Evolutionary conservation across 2,888 invertebrate species (phyloP), one percentile per base, ranked within the genome.

Genomic region (Asteroscopus sphinx): DNA sequence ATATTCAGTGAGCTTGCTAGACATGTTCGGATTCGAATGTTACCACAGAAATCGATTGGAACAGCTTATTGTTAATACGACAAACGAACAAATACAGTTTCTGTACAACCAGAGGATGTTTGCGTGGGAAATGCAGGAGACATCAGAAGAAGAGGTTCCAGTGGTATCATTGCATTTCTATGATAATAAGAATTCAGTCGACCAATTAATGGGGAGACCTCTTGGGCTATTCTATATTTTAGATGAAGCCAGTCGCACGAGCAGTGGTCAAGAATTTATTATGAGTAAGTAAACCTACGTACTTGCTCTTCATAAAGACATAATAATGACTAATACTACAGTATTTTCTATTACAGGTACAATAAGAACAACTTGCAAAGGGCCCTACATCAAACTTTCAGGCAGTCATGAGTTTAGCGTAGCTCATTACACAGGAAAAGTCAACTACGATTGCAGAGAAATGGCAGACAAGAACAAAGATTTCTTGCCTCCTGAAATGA

Each of bases 51-150:
- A 99, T 89, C 96, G 96, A 9, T 94, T 98, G 65, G 98, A 98
- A 76, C 98, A 99, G 85, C 93, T 99, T 7, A 96, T 98, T 72
- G 96, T 98, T 2, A 99, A 99, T 83, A 96, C 97, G 0, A 95
- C 97, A 57, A 99, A 99, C 83, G 99, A 99, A 85, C 98, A 99
- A 89, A 95, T 99, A 84, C 98, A 99, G 83, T 99, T 98, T 85
- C 96, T 98, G 76, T 99, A 98, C 87, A 97, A 98, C 80, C 99
- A 99, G 88, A 96, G 97, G 81, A 95, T 98, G 63, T 99, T 99
- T 88, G 96, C 96, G 5, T 98, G 98, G 97, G 99, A 99, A 95
- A 96, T 97, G 96, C 96, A 96, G 73, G 95, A 95, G 81, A 96
- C 96, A 95, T 96, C 96, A 62, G 97, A 97, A 63, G 98, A 99